A percentile compares a stretch with the other conserved stretches of the same genome.
phyloP scores from a whole-genome alignment of 2,888 invertebrate genomes.

The Diadegma fenestrale region DNA sequence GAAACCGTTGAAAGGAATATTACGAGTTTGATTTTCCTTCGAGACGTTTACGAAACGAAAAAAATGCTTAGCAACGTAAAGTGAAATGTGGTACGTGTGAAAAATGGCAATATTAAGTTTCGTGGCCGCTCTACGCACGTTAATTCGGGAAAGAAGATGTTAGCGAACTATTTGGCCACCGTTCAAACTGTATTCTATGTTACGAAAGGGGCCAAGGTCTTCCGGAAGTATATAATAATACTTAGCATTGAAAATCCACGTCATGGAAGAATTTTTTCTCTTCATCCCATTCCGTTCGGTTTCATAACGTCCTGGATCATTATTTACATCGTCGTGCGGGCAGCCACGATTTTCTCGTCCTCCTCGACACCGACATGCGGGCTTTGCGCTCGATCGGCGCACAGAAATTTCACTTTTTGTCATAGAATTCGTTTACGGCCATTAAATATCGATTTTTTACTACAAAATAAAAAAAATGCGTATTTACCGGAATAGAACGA shows the following conservation, averaged over 20 bases:
- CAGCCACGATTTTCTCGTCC: not conserved
- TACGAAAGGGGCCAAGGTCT: conserved; percentile 70
- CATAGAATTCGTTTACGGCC: too few species aligned
- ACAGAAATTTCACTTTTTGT: too few species aligned
- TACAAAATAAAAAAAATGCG: too few species aligned
- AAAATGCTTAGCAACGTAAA: conserved; percentile 22
- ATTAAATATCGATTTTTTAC: too few species aligned
- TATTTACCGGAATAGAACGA: too few species aligned
- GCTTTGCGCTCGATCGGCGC: too few species aligned
- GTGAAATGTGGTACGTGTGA: conserved; percentile 25
- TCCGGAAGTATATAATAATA: conserved; percentile 64
- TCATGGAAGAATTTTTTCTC: conserved; percentile 42
- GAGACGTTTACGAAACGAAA: conserved; percentile 27
- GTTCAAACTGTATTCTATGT: conserved; percentile 67
- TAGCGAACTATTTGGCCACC: conserved; percentile 67
- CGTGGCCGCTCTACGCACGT: conserved; percentile 27
- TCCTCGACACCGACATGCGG: not conserved
- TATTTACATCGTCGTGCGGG: conserved; percentile 20
- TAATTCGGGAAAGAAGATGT: conserved; percentile 36
- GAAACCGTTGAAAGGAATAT: conserved; percentile 2
- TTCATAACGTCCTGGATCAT: conserved; percentile 45
- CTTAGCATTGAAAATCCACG: conserved; percentile 60
- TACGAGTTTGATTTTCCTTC: not conserved
- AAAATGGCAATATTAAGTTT: conserved; percentile 40
- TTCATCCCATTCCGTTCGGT: conserved; percentile 9